phyloP scores from a whole-genome alignment of 2,797 vertebrate species.

The Hydrolagus colliei region DNA sequence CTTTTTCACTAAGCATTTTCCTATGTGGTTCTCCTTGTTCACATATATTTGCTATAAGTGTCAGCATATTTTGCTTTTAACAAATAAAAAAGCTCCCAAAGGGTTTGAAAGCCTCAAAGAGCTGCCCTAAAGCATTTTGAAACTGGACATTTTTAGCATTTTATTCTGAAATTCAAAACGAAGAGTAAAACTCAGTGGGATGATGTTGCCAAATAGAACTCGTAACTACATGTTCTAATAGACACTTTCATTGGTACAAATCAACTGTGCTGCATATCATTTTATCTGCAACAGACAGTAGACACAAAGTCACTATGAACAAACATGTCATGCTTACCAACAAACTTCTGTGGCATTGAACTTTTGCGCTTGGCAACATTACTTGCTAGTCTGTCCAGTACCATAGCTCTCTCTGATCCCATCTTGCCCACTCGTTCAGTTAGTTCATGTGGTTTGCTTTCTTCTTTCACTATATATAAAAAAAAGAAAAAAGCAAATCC shows the following conservation, averaged over 20 bases:
- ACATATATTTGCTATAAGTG: background rate
- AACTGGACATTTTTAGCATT: background rate
- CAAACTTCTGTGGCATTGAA: slow-evolving; percentile 99
- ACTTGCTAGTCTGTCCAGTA: slow-evolving; percentile 99
- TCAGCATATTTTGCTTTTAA: background rate
- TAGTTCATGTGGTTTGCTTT: slow-evolving; percentile 92
- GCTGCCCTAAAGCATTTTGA: background rate
- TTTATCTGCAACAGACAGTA: background rate
- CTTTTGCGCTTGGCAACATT: slow-evolving; percentile 99
- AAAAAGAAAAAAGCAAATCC: slow-evolving; percentile 65
- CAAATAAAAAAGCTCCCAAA: slow-evolving; percentile 9
- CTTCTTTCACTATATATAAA: slow-evolving; percentile 95
- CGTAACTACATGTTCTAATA: background rate
- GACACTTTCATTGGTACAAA: too few species aligned
- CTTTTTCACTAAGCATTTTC: background rate
- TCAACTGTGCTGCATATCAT: background rate
- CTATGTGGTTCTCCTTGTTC: background rate
- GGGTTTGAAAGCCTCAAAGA: background rate
- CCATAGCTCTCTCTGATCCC: slow-evolving; percentile 90
- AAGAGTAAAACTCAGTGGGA: background rate
- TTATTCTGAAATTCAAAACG: background rate
- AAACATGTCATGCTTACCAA: slow-evolving; percentile 94
- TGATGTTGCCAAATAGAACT: background rate
- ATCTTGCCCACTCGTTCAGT: slow-evolving; percentile 96
- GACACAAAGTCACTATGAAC: slow-evolving; percentile 34